Percentiles rank a stretch among this genome's conserved stretches.
Conservation (phyloP, 2,888 invertebrate species). For the Tineola bisselliella region DNA sequence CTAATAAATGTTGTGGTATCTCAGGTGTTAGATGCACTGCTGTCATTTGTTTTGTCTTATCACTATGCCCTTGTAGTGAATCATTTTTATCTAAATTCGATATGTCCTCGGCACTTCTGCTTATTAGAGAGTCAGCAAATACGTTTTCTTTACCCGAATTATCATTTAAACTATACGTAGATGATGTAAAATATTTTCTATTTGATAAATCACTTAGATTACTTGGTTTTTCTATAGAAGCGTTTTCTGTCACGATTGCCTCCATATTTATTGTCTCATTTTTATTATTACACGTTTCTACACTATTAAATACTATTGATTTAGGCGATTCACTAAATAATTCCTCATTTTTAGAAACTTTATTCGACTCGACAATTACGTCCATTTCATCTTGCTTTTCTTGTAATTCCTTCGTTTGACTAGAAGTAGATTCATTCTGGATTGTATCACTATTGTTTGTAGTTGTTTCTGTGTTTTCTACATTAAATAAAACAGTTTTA, state of each 20-base stretch:
- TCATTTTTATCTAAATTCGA: conserved; percentile 23
- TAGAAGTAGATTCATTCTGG: neutral
- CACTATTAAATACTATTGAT: conserved; percentile 15
- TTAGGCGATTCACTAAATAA: neutral
- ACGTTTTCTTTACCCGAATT: conserved; percentile 13
- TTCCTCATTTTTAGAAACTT: neutral
- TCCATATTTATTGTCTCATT: neutral
- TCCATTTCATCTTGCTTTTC: neutral
- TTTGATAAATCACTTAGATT: conserved; percentile 13
- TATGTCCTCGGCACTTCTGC: conserved; percentile 51
- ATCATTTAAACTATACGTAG: conserved; percentile 43
- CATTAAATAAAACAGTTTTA: neutral
- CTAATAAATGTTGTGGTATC: conserved; percentile 17
- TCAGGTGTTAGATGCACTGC: conserved; percentile 46
- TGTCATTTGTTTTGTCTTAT: conserved; percentile 39
- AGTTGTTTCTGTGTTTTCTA: neutral
- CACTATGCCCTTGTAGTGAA: conserved; percentile 38
- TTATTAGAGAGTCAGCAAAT: conserved; percentile 30
- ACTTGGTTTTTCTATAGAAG: conserved; percentile 9
- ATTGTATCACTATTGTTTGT: neutral
- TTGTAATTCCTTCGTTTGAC: neutral
- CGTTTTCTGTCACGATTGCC: neutral
- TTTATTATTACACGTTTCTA: neutral
- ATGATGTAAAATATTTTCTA: conserved; percentile 29
- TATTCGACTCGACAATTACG: neutral